phyloP scores from a whole-genome alignment of 2,888 invertebrate genomes.

The Brenthis daphne region DNA sequence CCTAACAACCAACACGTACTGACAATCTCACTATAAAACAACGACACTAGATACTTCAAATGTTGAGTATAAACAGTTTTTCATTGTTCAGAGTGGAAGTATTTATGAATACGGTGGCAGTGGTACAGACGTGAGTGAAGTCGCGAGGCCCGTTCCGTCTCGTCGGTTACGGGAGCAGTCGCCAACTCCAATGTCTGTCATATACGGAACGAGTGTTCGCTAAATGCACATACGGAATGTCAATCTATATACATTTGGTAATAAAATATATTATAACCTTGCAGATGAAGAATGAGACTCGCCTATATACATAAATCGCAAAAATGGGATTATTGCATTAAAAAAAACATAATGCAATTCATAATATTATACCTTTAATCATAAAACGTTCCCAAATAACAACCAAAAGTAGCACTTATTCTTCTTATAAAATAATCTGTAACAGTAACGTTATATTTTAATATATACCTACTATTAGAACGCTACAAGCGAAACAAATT shows the following conservation, averaged over 20 bases:
- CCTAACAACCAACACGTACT: not conserved
- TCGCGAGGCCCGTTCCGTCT: slow-evolving; percentile 11
- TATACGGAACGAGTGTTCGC: not conserved
- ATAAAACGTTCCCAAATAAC: too few species aligned
- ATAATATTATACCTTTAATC: too few species aligned
- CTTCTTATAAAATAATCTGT: too few species aligned
- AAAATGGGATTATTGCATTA: too few species aligned
- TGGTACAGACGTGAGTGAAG: not conserved
- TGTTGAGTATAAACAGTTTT: slow-evolving; percentile 13
- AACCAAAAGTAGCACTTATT: too few species aligned
- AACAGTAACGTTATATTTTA: too few species aligned
- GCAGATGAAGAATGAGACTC: not conserved
- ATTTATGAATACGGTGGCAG: slow-evolving; percentile 1
- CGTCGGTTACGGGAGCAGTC: not conserved
- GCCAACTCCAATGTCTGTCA: slow-evolving; percentile 5
- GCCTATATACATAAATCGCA: too few species aligned
- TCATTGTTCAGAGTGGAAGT: not conserved
- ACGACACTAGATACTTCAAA: slow-evolving; percentile 13
- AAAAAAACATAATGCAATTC: too few species aligned
- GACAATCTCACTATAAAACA: slow-evolving; percentile 7
- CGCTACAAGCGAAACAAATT: too few species aligned
- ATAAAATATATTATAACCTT: not conserved
- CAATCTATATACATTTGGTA: slow-evolving; percentile 14
- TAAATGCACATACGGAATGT: not conserved
- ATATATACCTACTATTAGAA: too few species aligned